Evolutionary conservation across 2,888 invertebrate species (phyloP).

Genomic region (Ophioninae sp.): DNA sequence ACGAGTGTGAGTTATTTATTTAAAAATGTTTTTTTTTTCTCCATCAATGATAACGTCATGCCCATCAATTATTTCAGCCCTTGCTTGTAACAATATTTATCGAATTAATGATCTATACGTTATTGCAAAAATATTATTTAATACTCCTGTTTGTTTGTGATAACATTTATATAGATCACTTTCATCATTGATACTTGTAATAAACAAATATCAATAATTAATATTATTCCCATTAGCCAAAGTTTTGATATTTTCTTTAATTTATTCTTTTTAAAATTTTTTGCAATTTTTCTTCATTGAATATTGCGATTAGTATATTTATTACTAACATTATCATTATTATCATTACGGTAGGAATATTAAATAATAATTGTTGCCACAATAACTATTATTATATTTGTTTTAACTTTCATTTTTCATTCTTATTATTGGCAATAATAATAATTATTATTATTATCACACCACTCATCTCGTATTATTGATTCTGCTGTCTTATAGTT

Average conservation of each 20-base stretch:
- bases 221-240: neutral
- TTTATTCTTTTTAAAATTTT: neutral
- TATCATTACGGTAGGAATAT: neutral
- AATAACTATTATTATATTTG: too few species aligned
- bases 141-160: too few species aligned
- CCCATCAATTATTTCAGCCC: neutral
- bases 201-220: neutral
- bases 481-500: neutral
- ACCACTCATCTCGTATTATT: too few species aligned
- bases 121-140: too few species aligned
- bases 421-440: neutral
- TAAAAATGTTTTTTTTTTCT: neutral
- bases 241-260: neutral
- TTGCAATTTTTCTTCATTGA: neutral
- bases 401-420: too few species aligned
- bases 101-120: too few species aligned
- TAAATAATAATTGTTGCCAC: too few species aligned
- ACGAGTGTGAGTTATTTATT: conserved; percentile 92
- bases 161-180: too few species aligned
- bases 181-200: too few species aligned
- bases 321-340: neutral
- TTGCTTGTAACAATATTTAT: too few species aligned
- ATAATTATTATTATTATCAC: neutral
- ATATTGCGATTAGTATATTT: neutral
- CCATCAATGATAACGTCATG: neutral